phyloP scores from a whole-genome alignment of 2,888 invertebrate species.

The Cylindroiulus punctatus region DNA sequence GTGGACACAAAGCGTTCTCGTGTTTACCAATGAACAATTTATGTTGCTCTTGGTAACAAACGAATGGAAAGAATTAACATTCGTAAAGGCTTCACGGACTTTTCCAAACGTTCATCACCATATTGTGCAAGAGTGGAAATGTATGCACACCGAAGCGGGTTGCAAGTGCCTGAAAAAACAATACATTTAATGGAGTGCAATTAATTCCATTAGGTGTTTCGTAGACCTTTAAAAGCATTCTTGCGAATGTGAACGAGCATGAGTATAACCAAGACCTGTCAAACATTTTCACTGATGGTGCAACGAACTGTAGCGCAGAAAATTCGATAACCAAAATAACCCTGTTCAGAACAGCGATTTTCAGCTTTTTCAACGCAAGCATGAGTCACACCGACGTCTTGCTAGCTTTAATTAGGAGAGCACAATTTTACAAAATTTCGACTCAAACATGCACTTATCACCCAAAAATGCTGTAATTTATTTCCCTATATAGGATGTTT shows the following conservation, averaged over 20 bases:
- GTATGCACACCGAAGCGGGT: neutral
- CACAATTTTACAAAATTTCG: too few species aligned
- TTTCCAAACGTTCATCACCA: neutral
- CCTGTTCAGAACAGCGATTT: neutral
- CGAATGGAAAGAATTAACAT: neutral
- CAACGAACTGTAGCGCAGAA: neutral
- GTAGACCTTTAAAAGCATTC: neutral
- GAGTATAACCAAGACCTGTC: neutral
- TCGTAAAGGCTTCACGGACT: neutral
- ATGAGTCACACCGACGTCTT: too few species aligned
- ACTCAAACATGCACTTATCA: too few species aligned
- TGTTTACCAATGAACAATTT: conserved; percentile 11
- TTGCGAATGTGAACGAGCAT: neutral
- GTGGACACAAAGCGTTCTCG: neutral
- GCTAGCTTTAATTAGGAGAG: too few species aligned
- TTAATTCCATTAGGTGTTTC: neutral
- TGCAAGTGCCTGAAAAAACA: neutral
- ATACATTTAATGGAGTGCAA: neutral
- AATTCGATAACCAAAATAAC: neutral
- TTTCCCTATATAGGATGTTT: too few species aligned
- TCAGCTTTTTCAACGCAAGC: too few species aligned
- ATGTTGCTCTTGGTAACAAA: neutral
- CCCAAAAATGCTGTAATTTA: too few species aligned
- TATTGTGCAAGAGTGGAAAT: neutral
- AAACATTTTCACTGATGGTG: neutral